Evolutionary conservation across 2,113 vertebrate species (phyloP).

Genomic region (Oenanthe oenanthe): DNA sequence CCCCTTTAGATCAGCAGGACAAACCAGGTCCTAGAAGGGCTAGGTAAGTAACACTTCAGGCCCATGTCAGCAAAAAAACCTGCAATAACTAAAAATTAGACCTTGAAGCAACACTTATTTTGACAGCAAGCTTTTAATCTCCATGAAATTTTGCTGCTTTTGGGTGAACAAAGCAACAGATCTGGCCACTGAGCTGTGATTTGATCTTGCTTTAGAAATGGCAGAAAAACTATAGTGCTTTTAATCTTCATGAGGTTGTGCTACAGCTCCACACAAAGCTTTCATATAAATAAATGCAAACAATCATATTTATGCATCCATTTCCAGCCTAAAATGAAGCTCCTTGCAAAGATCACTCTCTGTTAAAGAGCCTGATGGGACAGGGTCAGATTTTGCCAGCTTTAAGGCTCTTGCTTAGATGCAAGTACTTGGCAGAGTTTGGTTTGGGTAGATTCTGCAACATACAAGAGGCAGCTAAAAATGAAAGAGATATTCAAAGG

Average conservation of each 20-base stretch:
- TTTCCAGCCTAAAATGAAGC: not conserved
- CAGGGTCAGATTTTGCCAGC: not conserved
- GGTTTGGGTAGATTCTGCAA: not conserved
- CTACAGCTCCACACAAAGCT: not conserved
- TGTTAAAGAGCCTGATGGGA: not conserved
- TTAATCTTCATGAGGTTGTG: not conserved
- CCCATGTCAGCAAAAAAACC: not conserved
- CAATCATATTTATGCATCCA: not conserved
- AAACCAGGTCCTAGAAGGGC: not conserved
- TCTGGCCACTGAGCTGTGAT: not conserved
- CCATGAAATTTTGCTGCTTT: not conserved
- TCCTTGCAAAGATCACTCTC: not conserved
- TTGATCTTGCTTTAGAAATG: not conserved
- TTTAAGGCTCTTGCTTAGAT: not conserved
- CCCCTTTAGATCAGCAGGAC: not conserved
- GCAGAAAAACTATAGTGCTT: not conserved
- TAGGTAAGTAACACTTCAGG: not conserved
- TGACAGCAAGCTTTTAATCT: not conserved
- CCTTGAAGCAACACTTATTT: not conserved
- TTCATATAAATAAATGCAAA: not conserved
- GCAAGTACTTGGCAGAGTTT: not conserved
- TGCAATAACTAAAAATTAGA: not conserved
- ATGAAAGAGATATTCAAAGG: not conserved
- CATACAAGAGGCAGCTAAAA: not conserved
- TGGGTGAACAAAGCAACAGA: rapidly evolving